Evolutionary conservation across 2,113 vertebrate genomes (phyloP).

Genomic region (Siniperca chuatsi): DNA sequence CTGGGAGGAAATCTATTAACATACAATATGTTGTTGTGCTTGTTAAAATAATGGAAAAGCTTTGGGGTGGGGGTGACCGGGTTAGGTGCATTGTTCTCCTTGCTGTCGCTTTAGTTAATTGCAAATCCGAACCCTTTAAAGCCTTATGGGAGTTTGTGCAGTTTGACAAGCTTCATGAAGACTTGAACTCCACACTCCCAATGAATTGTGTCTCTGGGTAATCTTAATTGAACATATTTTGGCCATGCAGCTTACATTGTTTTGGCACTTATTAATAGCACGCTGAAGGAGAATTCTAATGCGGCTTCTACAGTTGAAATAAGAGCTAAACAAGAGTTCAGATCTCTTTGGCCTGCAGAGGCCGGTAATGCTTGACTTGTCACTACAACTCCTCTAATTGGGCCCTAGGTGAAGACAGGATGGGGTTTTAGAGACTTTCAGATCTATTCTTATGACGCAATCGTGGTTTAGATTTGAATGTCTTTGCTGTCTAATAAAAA

Average conservation of each 20-base stretch:
- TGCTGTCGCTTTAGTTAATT: conserved; percentile 77
- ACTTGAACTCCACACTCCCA: conserved; percentile 68
- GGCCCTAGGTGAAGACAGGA: conserved; percentile 70
- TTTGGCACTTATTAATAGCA: conserved; percentile 79
- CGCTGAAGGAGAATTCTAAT: conserved; percentile 77
- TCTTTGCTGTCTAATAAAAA: conserved; percentile 40
- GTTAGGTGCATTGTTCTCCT: conserved; percentile 77
- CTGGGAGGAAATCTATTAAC: conserved; percentile 80
- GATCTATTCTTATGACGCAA: conserved; percentile 63
- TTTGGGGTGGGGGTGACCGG: conserved; percentile 58
- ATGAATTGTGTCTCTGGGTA: conserved; percentile 75
- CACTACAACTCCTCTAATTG: conserved; percentile 82
- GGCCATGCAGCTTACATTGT: conserved; percentile 73
- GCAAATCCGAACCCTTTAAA: conserved; percentile 73
- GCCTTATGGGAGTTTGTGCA: conserved; percentile 71
- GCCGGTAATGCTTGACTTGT: conserved; percentile 78
- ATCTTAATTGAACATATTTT: conserved; percentile 82
- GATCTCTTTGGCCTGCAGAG: conserved; percentile 69
- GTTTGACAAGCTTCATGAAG: conserved; percentile 72
- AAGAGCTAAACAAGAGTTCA: conserved; percentile 78
- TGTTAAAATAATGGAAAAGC: conserved; percentile 84
- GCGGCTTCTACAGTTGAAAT: conserved; percentile 79
- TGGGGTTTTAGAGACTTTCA: conserved; percentile 66
- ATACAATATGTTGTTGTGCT: conserved; percentile 77
- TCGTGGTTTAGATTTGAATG: conserved; percentile 44